These are phyloP conservation scores for Artibeus jamaicensis DNA, from an alignment of 2,797 vertebrate genomes.

Conservation along the genomic window DNA sequence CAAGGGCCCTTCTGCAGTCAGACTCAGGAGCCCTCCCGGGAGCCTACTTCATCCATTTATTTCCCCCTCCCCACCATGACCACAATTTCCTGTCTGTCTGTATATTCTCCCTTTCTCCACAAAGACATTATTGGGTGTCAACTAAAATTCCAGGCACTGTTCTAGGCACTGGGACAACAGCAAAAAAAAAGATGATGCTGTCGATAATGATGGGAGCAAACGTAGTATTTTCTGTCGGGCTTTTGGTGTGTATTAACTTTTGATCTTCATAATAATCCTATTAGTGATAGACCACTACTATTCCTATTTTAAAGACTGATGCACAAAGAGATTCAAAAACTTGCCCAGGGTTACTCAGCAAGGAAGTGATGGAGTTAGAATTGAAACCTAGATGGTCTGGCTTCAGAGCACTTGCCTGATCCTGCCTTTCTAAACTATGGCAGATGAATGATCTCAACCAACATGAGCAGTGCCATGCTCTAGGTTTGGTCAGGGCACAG, in stretches of 20 bases:
- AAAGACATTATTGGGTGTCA: neutral
- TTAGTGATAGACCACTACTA: neutral
- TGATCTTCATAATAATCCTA: neutral
- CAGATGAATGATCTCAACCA: neutral
- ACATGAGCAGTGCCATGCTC: neutral
- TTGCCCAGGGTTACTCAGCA: neutral
- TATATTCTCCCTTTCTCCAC: neutral
- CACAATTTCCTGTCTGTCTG: neutral
- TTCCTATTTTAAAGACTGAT: neutral
- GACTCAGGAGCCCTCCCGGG: neutral
- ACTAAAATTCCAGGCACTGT: neutral
- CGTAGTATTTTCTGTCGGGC: neutral
- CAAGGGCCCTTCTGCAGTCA: neutral
- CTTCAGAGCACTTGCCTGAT: neutral
- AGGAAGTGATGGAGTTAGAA: neutral
- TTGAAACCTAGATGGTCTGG: neutral
- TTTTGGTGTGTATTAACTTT: neutral
- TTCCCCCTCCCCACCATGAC: neutral
- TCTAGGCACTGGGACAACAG: neutral
- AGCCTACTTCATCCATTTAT: neutral
- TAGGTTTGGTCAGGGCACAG: neutral
- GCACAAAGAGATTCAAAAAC: neutral
- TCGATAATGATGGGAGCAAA: neutral
- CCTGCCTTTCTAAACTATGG: slow-evolving; percentile 3
- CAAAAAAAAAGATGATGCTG: neutral